These are phyloP conservation scores for Lepidostoma basale DNA, from an alignment of 1,140 invertebrate genomes.

Conservation along the genomic window DNA sequence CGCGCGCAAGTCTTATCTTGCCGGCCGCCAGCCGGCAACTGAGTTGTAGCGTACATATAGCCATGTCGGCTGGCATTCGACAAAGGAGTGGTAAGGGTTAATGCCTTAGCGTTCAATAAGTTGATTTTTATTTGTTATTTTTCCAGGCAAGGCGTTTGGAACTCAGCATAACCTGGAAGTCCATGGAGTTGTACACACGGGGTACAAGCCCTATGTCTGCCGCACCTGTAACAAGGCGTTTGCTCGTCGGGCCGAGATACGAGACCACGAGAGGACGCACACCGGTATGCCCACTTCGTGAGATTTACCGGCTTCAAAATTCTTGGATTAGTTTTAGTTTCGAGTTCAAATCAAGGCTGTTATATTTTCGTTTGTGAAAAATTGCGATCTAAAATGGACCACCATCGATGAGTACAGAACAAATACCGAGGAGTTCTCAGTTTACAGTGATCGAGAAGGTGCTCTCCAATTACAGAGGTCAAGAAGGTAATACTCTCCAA, in stretches of 20 bases:
- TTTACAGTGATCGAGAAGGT: no score
- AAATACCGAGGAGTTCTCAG: no score
- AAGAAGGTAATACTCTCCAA: no score
- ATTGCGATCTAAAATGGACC: no score
- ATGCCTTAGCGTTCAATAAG: not conserved
- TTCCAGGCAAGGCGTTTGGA: conserved; percentile 73
- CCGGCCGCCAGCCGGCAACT: no score
- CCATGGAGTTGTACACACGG: conserved; percentile 74
- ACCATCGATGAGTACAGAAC: no score
- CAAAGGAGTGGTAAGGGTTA: no score
- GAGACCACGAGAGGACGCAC: conserved; percentile 81
- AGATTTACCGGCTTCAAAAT: not conserved
- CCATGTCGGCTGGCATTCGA: no score
- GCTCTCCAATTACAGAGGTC: no score
- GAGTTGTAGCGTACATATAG: no score
- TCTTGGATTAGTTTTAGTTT: not conserved
- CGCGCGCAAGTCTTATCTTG: no score
- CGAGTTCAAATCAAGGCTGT: not conserved
- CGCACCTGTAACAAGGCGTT: conserved; percentile 75
- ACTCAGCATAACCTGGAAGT: conserved; percentile 78
- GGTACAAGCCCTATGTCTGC: conserved; percentile 74
- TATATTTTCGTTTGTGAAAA: no score
- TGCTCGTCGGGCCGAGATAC: conserved; percentile 74
- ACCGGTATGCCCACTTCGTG: conserved; percentile 56
- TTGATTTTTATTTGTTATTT: not conserved